These are phyloP conservation scores for Pristionchus pacificus DNA, from an alignment of 1,140 invertebrate species.

Conservation along the genomic window DNA sequence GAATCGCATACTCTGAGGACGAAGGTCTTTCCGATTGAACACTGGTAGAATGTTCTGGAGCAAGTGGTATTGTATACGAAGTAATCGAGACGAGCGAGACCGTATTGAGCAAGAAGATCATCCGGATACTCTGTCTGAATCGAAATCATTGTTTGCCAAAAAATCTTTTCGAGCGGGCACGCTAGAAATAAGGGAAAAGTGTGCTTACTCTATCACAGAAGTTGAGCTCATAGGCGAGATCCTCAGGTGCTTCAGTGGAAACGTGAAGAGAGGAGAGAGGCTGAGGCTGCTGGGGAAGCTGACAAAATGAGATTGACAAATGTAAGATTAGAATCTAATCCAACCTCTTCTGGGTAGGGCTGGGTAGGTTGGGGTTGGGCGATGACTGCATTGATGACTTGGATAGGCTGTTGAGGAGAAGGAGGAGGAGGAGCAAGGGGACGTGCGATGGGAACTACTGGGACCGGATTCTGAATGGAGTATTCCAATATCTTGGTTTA, in stretches of 20 bases:
- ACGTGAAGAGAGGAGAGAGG: conserved; percentile 11
- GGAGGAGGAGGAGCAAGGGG: neutral
- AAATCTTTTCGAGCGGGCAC: no score
- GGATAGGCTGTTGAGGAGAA: neutral
- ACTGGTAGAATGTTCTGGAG: conserved; percentile 37
- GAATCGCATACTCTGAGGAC: neutral
- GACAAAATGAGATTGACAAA: neutral
- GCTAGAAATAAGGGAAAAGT: no score
- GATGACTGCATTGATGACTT: no score
- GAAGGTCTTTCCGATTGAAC: conserved; percentile 39
- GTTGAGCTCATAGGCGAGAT: conserved; percentile 34
- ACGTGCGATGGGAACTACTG: neutral
- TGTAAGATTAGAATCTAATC: neutral
- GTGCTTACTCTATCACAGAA: conserved; percentile 31
- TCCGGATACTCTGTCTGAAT: conserved; percentile 31
- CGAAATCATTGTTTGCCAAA: neutral
- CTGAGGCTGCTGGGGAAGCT: neutral
- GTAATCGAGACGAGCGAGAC: conserved; percentile 37
- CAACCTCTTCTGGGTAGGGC: neutral
- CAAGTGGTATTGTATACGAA: conserved; percentile 40
- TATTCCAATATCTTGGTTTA: no score
- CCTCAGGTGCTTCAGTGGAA: conserved; percentile 1
- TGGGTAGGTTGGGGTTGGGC: no score
- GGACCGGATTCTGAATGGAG: no score
- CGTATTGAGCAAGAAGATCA: conserved; percentile 27